These are phyloP conservation scores for Isichthys henryi DNA, from an alignment of 2,113 vertebrate species.

Conservation along the genomic window DNA sequence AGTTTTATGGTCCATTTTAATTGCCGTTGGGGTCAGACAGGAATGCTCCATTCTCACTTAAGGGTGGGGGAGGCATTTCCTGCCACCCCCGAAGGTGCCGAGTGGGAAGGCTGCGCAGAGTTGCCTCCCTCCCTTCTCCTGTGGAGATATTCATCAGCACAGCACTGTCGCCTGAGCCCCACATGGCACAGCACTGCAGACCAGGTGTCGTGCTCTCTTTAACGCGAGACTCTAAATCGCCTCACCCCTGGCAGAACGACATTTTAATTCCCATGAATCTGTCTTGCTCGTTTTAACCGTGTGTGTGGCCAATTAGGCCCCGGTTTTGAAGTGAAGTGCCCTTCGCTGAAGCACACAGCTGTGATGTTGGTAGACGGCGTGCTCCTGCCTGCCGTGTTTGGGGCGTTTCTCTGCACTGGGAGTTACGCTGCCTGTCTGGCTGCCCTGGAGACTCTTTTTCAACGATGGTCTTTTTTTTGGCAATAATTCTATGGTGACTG, in stretches of 20 bases:
- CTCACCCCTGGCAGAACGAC: conserved; percentile 18
- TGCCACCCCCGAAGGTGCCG: not conserved
- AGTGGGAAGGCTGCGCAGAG: not conserved
- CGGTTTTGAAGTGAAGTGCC: conserved; percentile 54
- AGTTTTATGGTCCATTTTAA: conserved; percentile 42
- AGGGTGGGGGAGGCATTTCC: conserved; percentile 3
- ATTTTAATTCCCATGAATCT: conserved; percentile 31
- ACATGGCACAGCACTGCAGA: not conserved
- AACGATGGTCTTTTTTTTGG: not conserved
- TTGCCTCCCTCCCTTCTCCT: not conserved
- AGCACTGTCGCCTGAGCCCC: not conserved
- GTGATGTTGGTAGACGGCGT: not conserved
- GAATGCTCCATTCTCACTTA: conserved; percentile 38
- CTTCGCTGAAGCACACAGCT: conserved; percentile 39
- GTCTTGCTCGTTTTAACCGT: conserved; percentile 43
- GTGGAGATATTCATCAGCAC: not conserved
- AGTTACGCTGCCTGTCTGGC: not conserved
- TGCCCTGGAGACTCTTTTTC: not conserved
- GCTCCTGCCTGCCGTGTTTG: not conserved
- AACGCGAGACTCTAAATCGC: conserved; percentile 46
- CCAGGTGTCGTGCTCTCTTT: conserved; percentile 34
- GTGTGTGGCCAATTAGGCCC: conserved; percentile 68
- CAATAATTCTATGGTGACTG: not conserved
- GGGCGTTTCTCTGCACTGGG: not conserved
- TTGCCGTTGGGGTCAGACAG: conserved; percentile 56